Percentiles rank a stretch among this genome's conserved stretches.
phyloP scores from a whole-genome alignment of 2,113 vertebrate genomes.

The Hiodon tergisus region DNA sequence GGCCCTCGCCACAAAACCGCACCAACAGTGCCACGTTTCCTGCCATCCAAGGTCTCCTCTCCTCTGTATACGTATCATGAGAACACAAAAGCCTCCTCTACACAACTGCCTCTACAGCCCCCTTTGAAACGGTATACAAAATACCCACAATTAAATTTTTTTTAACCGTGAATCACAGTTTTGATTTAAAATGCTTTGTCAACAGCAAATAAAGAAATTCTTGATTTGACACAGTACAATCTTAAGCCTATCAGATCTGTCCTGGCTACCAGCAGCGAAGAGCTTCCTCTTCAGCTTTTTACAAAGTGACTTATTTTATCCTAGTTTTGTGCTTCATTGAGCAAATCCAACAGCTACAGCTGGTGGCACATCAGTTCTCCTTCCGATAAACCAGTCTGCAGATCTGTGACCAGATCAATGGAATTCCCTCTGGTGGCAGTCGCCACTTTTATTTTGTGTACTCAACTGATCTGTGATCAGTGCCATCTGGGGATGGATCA shows the following conservation, averaged over 20 bases:
- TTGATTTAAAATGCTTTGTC: too few relatives aligned
- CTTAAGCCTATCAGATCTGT: too few relatives aligned
- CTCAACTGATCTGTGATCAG: background rate
- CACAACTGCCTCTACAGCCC: too few relatives aligned
- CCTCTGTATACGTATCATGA: background rate
- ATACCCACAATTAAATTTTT: too few relatives aligned
- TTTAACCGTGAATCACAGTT: too few relatives aligned
- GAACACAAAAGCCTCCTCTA: background rate
- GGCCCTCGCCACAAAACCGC: background rate
- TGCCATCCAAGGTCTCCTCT: background rate
- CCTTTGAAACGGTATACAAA: too few relatives aligned
- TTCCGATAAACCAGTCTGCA: background rate
- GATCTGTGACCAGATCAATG: background rate
- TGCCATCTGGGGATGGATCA: background rate
- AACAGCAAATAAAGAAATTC: too few relatives aligned
- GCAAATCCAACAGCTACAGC: background rate
- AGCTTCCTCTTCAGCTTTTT: too few relatives aligned
- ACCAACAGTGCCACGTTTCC: background rate
- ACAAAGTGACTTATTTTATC: background rate
- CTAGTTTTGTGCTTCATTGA: background rate
- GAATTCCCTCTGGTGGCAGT: background rate
- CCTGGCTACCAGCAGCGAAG: too few relatives aligned
- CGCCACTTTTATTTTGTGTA: background rate
- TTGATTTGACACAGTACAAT: too few relatives aligned
- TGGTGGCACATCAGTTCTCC: background rate